phyloP scores from a whole-genome alignment of 2,888 invertebrate species.

The Dimorphilus gyrociliatus region DNA sequence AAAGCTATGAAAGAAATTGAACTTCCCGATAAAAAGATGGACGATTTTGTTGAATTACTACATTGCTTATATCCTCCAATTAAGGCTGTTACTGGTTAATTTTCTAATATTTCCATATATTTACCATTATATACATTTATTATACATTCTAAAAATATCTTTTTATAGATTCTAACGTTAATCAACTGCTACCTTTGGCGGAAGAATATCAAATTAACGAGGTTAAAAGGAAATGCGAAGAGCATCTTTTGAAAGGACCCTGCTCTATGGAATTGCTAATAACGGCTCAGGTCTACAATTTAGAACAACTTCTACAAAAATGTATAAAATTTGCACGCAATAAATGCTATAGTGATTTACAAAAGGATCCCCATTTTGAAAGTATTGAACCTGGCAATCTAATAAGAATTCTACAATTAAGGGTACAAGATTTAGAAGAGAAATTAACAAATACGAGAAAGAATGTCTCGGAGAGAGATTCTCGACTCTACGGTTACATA shows the following conservation, averaged over 20 bases:
- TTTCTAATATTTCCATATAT: not conserved
- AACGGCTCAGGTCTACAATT: slow-evolving; percentile 17
- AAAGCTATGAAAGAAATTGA: slow-evolving; percentile 13
- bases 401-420: slow-evolving; percentile 13
- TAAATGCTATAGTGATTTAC: slow-evolving; percentile 18
- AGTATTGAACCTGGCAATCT: slow-evolving; percentile 17
- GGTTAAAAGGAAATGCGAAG: slow-evolving; percentile 35
- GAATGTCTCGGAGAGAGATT: slow-evolving; percentile 9
- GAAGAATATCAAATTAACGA: slow-evolving; percentile 37
- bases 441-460: slow-evolving; percentile 7
- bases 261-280: slow-evolving; percentile 22
- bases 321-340: slow-evolving; percentile 20
- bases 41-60: slow-evolving; percentile 34
- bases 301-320: slow-evolving; percentile 13
- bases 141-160: not conserved
- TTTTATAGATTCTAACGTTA: slow-evolving; percentile 33
- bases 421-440: slow-evolving; percentile 10
- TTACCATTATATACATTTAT: not conserved
- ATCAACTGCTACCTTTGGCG: slow-evolving; percentile 32
- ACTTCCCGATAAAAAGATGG: slow-evolving; percentile 20
- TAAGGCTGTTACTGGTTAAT: slow-evolving; percentile 27
- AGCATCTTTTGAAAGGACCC: slow-evolving; percentile 22
- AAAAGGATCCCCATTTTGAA: slow-evolving; percentile 14
- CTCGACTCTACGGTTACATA: slow-evolving; percentile 12
- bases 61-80: slow-evolving; percentile 37